Evolutionary conservation across 35 echinoderm and acorn worm genomes (phyloP).

Genomic region (Heliocidaris tuberculata): DNA sequence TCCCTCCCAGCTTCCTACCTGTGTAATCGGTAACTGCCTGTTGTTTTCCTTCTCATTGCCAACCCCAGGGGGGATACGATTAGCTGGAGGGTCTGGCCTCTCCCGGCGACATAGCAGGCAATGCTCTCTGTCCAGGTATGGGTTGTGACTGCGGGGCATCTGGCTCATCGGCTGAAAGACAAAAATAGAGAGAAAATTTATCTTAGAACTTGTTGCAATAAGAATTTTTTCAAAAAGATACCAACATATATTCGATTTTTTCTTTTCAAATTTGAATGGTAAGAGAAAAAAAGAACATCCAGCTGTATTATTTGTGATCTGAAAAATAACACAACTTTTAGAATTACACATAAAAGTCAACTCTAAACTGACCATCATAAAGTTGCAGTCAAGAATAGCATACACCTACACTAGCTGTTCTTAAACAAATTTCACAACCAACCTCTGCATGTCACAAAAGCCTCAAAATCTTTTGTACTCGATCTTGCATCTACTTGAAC

Average conservation of each 20-base stretch:
- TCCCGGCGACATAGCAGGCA: constrained; percentile 92
- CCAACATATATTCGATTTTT: too few relatives aligned
- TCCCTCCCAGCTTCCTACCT: constrained; percentile 52
- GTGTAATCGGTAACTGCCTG: constrained; percentile 64
- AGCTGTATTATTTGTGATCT: too few relatives aligned
- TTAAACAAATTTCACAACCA: too few relatives aligned
- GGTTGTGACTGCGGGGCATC: constrained; percentile 76
- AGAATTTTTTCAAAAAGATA: too few relatives aligned
- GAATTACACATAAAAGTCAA: too few relatives aligned
- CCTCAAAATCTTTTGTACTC: too few relatives aligned
- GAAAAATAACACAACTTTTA: too few relatives aligned
- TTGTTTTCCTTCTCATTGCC: constrained; percentile 65
- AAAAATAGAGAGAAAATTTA: neutral
- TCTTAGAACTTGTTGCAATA: neutral
- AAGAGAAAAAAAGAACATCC: neutral
- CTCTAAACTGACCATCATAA: too few relatives aligned
- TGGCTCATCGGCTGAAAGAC: constrained; percentile 72
- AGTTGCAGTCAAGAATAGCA: too few relatives aligned
- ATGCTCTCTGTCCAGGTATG: constrained; percentile 89
- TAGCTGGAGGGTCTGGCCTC: constrained; percentile 79
- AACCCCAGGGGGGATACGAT: constrained; percentile 48
- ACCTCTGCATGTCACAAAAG: too few relatives aligned
- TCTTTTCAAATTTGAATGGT: neutral
- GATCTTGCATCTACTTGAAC: too few relatives aligned
- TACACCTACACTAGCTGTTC: too few relatives aligned